Conservation (phyloP, 2,113 vertebrate species). For the Entosphenus tridentatus region DNA sequence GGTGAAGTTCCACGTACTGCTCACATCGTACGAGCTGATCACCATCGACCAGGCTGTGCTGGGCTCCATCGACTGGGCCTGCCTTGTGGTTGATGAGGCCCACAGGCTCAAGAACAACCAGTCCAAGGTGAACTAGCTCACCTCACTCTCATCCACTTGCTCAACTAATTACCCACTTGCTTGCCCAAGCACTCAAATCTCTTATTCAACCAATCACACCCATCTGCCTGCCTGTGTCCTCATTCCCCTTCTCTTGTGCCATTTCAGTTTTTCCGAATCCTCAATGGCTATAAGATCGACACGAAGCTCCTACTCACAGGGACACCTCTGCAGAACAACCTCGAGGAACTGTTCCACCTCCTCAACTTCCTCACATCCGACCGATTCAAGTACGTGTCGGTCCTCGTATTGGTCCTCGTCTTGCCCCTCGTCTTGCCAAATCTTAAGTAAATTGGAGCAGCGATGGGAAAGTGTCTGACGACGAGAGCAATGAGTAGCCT, state of each 20-base stretch:
- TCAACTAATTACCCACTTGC: too few species aligned
- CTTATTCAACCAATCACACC: accelerated
- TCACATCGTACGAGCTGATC: constrained; percentile 89
- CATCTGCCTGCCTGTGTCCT: background rate
- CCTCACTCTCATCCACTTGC: too few species aligned
- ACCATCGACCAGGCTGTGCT: constrained; percentile 87
- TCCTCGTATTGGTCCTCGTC: too few species aligned
- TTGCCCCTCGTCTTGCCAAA: too few species aligned
- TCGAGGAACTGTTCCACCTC: constrained; percentile 90
- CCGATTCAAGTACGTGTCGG: constrained; percentile 61
- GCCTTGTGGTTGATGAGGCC: constrained; percentile 84
- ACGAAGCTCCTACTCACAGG: constrained; percentile 93
- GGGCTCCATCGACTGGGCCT: constrained; percentile 84
- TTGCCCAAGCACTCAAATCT: too few species aligned
- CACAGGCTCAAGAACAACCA: constrained; percentile 97
- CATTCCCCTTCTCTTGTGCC: too few species aligned
- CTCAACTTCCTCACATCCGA: constrained; percentile 92
- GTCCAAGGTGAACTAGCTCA: constrained; percentile 44
- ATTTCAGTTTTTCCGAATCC: constrained; percentile 69
- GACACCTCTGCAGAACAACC: constrained; percentile 89
- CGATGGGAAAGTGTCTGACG: too few species aligned
- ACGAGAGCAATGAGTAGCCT: too few species aligned
- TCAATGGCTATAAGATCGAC: constrained; percentile 94
- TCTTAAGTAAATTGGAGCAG: too few species aligned
- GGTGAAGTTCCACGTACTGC: constrained; percentile 85